These are phyloP conservation scores for Oxystoma pomonae DNA, from an alignment of 2,888 invertebrate genomes.

Conservation along the genomic window DNA sequence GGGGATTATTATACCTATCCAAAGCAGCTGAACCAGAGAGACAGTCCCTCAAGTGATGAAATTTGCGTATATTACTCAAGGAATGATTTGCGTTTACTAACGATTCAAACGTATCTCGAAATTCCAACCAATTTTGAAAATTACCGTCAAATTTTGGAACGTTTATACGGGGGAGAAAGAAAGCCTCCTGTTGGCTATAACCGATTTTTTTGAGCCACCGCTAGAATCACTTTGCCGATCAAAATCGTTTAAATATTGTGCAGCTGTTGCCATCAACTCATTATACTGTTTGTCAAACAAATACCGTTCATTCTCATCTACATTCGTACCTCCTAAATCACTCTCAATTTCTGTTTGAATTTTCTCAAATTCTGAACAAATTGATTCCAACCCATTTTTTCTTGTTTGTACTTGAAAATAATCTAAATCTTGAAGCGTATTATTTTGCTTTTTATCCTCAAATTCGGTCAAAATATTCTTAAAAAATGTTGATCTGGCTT, in stretches of 20 bases:
- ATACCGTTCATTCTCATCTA: not conserved
- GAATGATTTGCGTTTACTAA: constrained; percentile 21
- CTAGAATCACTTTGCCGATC: not conserved
- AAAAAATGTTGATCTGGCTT: not conserved
- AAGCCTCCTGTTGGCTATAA: not conserved
- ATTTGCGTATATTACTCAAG: constrained; percentile 16
- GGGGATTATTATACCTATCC: constrained; percentile 14
- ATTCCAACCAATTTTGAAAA: constrained; percentile 15
- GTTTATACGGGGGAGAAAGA: not conserved
- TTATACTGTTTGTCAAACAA: not conserved
- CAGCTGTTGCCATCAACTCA: not conserved
- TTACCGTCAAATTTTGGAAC: constrained; percentile 18
- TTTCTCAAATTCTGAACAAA: not conserved
- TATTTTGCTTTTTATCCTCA: not conserved
- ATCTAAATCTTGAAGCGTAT: not conserved
- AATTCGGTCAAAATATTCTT: not conserved
- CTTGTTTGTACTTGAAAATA: not conserved
- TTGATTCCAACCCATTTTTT: not conserved
- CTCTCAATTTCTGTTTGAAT: constrained; percentile 2
- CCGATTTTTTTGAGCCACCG: not conserved
- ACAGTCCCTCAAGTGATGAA: constrained; percentile 16
- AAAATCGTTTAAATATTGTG: not conserved
- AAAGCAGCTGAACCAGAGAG: not conserved
- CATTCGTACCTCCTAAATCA: not conserved
- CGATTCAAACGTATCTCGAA: constrained; percentile 19